phyloP scores from a whole-genome alignment of 2,797 vertebrate species.

The Ciconia nigra region DNA sequence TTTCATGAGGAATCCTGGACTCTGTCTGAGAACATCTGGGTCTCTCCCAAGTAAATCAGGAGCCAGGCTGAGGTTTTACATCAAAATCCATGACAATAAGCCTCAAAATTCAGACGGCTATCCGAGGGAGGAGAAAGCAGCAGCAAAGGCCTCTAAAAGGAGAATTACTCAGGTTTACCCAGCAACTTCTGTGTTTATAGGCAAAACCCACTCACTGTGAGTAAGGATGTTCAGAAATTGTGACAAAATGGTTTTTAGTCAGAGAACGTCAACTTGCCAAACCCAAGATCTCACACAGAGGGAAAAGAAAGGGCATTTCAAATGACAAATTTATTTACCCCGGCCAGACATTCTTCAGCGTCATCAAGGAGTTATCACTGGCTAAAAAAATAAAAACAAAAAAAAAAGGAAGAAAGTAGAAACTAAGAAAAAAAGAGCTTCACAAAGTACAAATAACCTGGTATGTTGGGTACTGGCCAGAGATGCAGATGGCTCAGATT shows the following conservation, averaged over 20 bases:
- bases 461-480: not conserved
- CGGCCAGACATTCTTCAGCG: not conserved
- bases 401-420: not conserved
- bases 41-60: not conserved
- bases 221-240: not conserved
- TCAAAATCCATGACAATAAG: not conserved
- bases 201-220: constrained; percentile 8
- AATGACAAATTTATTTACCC: not conserved
- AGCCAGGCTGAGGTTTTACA: not conserved
- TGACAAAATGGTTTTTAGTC: not conserved
- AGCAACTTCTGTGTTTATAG: not conserved
- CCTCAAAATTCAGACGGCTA: not conserved
- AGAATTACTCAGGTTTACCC: not conserved
- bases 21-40: not conserved
- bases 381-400: not conserved
- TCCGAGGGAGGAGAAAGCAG: not conserved
- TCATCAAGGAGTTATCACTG: rapidly evolving
- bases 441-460: not conserved
- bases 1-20: not conserved
- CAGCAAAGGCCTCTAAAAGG: not conserved
- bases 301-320: not conserved
- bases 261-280: not conserved
- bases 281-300: not conserved
- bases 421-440: not conserved
- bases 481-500: not conserved